Evolutionary conservation across 1,140 invertebrate genomes (phyloP).

Genomic region (Lordiphosa collinella): DNA sequence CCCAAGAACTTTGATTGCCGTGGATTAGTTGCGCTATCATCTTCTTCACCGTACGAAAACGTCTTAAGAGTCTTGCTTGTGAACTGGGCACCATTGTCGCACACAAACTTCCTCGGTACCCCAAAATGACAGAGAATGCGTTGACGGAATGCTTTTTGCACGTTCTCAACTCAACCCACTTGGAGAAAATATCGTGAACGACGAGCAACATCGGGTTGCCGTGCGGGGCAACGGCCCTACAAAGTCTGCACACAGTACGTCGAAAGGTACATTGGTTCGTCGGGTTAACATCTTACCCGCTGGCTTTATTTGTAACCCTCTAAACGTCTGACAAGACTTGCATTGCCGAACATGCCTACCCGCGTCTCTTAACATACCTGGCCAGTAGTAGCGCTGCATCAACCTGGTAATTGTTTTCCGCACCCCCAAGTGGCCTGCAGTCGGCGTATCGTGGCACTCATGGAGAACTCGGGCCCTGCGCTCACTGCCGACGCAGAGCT

Average conservation of each 20-base stretch:
- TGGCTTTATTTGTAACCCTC: not conserved
- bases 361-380: not conserved
- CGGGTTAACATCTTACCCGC: not conserved
- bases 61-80: too few relatives aligned
- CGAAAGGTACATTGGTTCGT: too few relatives aligned
- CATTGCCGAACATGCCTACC: not conserved
- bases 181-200: not conserved
- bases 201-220: not conserved
- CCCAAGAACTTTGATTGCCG: too few relatives aligned
- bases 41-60: not conserved
- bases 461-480: not conserved
- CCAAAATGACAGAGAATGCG: too few relatives aligned
- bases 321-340: not conserved
- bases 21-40: conserved; percentile 1
- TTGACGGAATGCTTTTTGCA: too few relatives aligned
- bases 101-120: too few relatives aligned
- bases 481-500: not conserved
- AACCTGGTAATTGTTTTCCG: not conserved
- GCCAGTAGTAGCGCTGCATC: not conserved
- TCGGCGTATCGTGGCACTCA: not conserved
- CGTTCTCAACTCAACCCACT: not conserved
- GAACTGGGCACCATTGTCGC: too few relatives aligned
- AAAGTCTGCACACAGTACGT: not conserved
- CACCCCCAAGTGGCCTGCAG: not conserved
- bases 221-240: not conserved